Evolutionary conservation across 2,888 invertebrate genomes (phyloP).

Genomic region (Himalopsyche japonica): DNA sequence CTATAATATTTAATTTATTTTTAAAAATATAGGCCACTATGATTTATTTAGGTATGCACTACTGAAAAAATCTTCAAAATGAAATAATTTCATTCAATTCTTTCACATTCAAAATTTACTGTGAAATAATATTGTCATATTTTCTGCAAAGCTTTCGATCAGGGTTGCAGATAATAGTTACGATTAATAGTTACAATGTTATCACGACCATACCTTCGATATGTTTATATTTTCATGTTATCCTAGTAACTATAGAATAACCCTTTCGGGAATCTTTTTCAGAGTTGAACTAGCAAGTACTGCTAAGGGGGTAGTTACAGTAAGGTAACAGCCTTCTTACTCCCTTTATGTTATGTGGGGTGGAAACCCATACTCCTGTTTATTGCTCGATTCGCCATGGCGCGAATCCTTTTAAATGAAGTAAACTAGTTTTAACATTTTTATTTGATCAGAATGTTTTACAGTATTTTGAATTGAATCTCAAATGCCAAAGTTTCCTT

Average conservation of each 20-base stretch:
- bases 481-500: too few species aligned
- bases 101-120: background rate
- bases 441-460: conserved; percentile 24
- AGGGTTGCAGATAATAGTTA: background rate
- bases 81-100: too few species aligned
- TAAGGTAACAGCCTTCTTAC: background rate
- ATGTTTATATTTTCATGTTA: background rate
- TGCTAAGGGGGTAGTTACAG: background rate
- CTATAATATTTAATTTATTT: too few species aligned
- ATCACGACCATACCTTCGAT: background rate
- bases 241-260: background rate
- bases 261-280: background rate
- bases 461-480: too few species aligned
- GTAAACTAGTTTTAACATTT: conserved; percentile 27
- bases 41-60: too few species aligned
- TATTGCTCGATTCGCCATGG: background rate
- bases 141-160: background rate
- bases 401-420: conserved; percentile 38
- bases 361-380: background rate
- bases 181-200: background rate
- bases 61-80: too few species aligned
- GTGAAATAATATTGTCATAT: background rate
- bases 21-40: too few species aligned
- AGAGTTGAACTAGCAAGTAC: background rate
- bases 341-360: background rate